Evolutionary conservation across 2,888 invertebrate species (phyloP), one percentile per base, ranked within the genome.

Genomic region (Polyommatus icarus): DNA sequence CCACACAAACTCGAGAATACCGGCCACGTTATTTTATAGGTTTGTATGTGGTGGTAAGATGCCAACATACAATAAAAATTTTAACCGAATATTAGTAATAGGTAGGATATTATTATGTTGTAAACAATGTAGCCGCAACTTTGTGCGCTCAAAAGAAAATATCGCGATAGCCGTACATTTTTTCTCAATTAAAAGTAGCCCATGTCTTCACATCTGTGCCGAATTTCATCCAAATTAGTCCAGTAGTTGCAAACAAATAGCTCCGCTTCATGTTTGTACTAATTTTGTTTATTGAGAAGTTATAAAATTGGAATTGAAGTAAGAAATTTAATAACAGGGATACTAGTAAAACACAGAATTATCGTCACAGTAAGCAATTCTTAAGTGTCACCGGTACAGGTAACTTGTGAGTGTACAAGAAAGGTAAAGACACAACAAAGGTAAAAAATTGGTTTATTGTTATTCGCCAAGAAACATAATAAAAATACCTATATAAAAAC

Each of bases 41-140:
- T 94, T 93, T 93, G 93, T 94, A 94, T 94, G 93, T 94, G 93
- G 93, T 93, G 93, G 93, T 94, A 93, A 93, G 93, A 92, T 85
- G 85, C 93, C 93, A 92, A 90, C 93, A 93, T 93, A 93, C 93
- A 93, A 91, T 78, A 78, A 50, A 50, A 79, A 75, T 59, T 50
- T 40, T 59, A 79, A 76, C 20, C 3, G 29, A 72, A 54, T 61
- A 71, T 71, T 76, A 59, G 76, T 73, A 24, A 32, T 77, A 77
- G 71, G 73, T 57, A 72, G 57, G 72, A 29, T 29, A 71, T 57
- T 71, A 3, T 36, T 29, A 54, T 54, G 54, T 54, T 54, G 18
- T 54, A 54, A 54, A 54, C 10, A 10, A 4, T 54, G 54, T 5
- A 54, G 18, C 18, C 5, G 1, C 54, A 54, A 15, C 54, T 18